Conservation (phyloP, 2,113 vertebrate species). For the Sorex fumeus region DNA sequence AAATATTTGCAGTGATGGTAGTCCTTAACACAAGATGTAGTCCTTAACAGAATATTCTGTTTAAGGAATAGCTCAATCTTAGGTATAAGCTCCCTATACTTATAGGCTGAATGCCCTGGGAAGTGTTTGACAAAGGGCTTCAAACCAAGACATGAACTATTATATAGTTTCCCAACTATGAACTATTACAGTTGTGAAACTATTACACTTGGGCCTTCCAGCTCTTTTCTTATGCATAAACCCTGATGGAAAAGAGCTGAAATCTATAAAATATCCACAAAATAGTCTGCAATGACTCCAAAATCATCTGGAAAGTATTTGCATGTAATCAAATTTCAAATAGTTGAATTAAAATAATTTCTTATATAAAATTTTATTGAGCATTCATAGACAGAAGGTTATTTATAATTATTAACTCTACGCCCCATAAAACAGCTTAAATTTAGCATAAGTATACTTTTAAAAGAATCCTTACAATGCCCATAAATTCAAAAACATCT, state of each 20-base stretch:
- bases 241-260: background rate
- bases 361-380: background rate
- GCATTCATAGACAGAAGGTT: background rate
- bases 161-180: too few relatives aligned
- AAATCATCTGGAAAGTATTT: background rate
- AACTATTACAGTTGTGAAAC: too few relatives aligned
- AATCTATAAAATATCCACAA: background rate
- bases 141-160: too few relatives aligned
- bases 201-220: background rate
- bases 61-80: background rate
- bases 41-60: background rate
- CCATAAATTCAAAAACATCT: background rate
- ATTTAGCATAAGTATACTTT: background rate
- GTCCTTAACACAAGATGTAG: background rate
- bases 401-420: slow-evolving; percentile 15
- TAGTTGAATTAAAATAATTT: background rate
- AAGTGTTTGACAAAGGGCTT: too few relatives aligned
- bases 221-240: background rate
- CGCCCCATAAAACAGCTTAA: background rate
- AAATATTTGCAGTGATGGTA: background rate
- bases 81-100: too few relatives aligned
- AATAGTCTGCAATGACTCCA: background rate
- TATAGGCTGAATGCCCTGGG: too few relatives aligned
- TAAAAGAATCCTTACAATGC: background rate
- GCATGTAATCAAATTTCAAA: background rate